Evolutionary conservation across 2,113 vertebrate genomes (phyloP), one percentile per base, ranked within the genome.

Genomic region (Odontophorus gujanensis): DNA sequence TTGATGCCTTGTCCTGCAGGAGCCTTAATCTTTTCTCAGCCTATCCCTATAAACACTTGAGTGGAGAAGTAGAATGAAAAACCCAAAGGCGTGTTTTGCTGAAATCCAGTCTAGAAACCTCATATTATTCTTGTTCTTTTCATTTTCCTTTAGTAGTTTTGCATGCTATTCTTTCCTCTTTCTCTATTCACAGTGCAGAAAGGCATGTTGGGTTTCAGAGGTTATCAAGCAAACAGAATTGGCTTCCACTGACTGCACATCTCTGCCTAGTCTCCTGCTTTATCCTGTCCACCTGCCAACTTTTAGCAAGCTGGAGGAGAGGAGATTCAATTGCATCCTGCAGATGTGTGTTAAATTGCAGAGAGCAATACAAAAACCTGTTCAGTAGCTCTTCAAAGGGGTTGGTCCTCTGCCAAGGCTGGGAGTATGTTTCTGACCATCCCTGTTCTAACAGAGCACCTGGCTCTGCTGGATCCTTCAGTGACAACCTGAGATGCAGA

Each of bases 61-160:
- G 34, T 26, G 58, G 47, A 91, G 85, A 95, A 4, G 13, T 85
- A 73, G 79, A 86, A 81, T 66, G 17, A 75, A 90, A 91, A 87
- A 28, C 28, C 47, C 30, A 5, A 83, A 43, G 25, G 9, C 12
- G 3, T 40, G 7, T 87, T 95, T 92, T 88, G 13, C 71, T 79
- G 19, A 47, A 57, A 22, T 48, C 71, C 36, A 59, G 3, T 45
- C 14, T 32, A 42, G 32, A 84, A 48, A 45, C 8, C 32, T 81
- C 9, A 8, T 61, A 18, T 53, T 86, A 14, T 85, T 66, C 48
- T 87, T 89, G 5, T 67, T 77, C 45, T 80, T 82, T 82, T 36
- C 1, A 7, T 93, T 81, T 74, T 72, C 32, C 17, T 8, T 3
- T 43, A 40, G n/a, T 30, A 55, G 11, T 78, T 90, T 71, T 81